Conservation (phyloP, 2,888 invertebrate genomes). For the Rotaria sp. region DNA sequence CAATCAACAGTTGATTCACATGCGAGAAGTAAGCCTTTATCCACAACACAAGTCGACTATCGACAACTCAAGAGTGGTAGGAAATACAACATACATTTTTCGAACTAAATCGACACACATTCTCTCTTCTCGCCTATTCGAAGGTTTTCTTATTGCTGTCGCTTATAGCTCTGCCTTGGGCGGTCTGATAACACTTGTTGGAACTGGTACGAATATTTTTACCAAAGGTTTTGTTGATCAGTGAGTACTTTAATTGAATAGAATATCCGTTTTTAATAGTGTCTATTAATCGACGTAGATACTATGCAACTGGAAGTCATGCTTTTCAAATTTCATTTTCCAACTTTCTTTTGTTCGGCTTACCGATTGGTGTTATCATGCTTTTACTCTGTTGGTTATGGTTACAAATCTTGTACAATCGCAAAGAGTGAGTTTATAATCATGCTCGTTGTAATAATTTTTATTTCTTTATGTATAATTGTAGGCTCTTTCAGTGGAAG, state of each 20-base stretch:
- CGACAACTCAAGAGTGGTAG: too few relatives aligned
- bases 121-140: neutral
- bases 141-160: slow-evolving; percentile 35
- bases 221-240: slow-evolving; percentile 39
- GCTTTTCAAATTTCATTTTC: neutral
- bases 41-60: neutral
- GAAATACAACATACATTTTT: too few relatives aligned
- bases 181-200: slow-evolving; percentile 33
- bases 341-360: neutral
- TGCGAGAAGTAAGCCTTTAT: neutral
- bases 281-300: too few relatives aligned
- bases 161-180: slow-evolving; percentile 33
- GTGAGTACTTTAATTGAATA: too few relatives aligned
- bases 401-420: neutral
- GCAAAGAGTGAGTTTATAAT: too few relatives aligned
- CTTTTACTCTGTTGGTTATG: neutral
- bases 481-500: neutral
- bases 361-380: neutral
- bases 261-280: too few relatives aligned
- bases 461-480: neutral
- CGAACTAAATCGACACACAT: too few relatives aligned
- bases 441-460: neutral
- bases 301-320: too few relatives aligned
- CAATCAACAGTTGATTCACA: neutral
- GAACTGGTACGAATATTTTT: slow-evolving; percentile 37